Percentiles rank a stretch among this genome's conserved stretches.
Conservation (phyloP, 2,113 vertebrate genomes). For the Pelvicachromis taeniatus region DNA sequence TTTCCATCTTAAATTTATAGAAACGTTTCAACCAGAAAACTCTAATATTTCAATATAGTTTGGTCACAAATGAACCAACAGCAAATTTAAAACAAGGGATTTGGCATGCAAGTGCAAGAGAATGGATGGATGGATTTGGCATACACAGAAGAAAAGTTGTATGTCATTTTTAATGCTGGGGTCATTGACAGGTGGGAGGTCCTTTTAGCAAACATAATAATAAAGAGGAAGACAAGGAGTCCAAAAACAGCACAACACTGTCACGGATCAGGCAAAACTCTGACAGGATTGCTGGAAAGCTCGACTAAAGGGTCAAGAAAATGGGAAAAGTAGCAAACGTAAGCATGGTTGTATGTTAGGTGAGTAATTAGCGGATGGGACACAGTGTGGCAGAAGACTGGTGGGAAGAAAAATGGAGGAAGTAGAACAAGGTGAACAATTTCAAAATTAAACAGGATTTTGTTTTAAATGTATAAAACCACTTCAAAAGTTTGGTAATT, state of each 20-base stretch:
- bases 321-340: rapidly evolving
- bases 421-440: background rate
- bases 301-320: background rate
- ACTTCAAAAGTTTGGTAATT: background rate
- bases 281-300: background rate
- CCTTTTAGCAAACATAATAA: background rate
- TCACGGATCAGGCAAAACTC: background rate
- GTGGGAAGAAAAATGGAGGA: background rate
- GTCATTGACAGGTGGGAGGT: background rate
- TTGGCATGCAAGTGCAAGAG: background rate
- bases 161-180: background rate
- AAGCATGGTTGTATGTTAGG: background rate
- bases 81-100: rapidly evolving
- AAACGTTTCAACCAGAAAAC: background rate
- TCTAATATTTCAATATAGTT: background rate
- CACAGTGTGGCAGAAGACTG: background rate
- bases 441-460: background rate
- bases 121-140: background rate
- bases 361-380: background rate
- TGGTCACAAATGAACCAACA: background rate
- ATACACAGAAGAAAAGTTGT: background rate
- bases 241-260: background rate
- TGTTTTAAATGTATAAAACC: background rate
- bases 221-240: background rate
- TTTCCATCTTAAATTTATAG: background rate